Evolutionary conservation across 1,140 invertebrate species (phyloP).

Genomic region (Polypedilum vanderplanki): DNA sequence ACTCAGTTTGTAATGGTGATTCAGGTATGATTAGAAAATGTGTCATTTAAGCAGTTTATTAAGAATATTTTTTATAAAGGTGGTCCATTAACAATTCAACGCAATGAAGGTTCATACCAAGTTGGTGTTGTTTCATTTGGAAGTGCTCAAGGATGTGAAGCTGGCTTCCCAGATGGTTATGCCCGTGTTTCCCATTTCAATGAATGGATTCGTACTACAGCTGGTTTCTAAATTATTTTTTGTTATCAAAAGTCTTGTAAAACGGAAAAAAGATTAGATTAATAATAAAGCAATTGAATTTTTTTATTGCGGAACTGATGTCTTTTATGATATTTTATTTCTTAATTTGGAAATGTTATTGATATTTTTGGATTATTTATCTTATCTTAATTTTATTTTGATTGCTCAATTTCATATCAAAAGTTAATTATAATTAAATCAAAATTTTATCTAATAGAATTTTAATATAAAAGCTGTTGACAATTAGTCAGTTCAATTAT

Average conservation of each 20-base stretch:
- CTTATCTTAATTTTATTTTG: too few species aligned
- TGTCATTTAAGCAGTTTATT: not conserved
- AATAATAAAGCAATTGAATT: too few species aligned
- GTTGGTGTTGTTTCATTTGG: conserved; percentile 47
- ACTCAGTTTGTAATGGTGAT: conserved; percentile 42
- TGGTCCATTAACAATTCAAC: conserved; percentile 43
- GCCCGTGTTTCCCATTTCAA: conserved; percentile 45
- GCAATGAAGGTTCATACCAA: not conserved
- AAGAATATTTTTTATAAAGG: not conserved
- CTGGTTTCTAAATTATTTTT: not conserved
- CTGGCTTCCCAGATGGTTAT: conserved; percentile 43
- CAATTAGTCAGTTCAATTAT: too few species aligned
- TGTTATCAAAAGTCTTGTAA: not conserved
- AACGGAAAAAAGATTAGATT: too few species aligned
- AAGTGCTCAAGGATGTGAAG: conserved; percentile 42
- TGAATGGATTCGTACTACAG: conserved; percentile 42
- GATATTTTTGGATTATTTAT: too few species aligned
- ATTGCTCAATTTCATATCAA: too few species aligned
- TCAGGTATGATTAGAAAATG: conserved; percentile 39
- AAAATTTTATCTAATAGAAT: too few species aligned
- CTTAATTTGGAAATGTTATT: too few species aligned
- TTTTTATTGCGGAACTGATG: too few species aligned
- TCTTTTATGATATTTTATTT: too few species aligned
- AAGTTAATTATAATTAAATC: too few species aligned
- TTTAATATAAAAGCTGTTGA: too few species aligned